Evolutionary conservation across 2,113 vertebrate genomes (phyloP), one percentile per base, ranked within the genome.

Genomic region (Hydrolagus affinis): DNA sequence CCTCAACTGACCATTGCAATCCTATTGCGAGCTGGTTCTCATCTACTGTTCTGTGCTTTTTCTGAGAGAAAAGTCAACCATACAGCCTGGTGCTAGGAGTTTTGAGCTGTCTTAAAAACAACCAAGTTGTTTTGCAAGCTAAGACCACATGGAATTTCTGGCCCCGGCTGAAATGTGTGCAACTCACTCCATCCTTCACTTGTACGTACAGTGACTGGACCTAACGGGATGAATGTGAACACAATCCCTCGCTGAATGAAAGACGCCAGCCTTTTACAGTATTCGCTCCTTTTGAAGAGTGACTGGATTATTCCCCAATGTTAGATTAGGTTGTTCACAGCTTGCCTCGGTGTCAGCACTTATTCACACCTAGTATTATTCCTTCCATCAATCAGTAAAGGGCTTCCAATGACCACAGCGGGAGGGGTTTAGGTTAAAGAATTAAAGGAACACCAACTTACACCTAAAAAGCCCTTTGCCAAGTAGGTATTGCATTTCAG

Each of bases 271-370:
- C 78, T 21, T 66, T 32, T 19, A 32, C 0, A 83, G 25, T 66
- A 66, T 62, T 83, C 60, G 62, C 62, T 66, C 78, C 62, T 32
- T 19, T 66, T 32, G 23, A 83, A 68, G 78, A 83, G 25, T 83
- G 78, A 66, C 66, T 83, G 28, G 28, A 83, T 83, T 66, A 83
- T 83, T 32, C 78, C 15, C 23, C 23, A n/a, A 66, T 66, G 78
- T 30, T 21, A 66, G 60, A 66, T 14, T 60, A 66, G 28, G 32
- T 66, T 21, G 32, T 66, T 83, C 78, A 64, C 60, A 66, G 59
- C 77, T 83, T 59, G 17, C 30, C 60, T 28, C 32, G 64, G 25
- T 21, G 64, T 15, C 62, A 32, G 60, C 32, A 25, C 32, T 11
- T 32, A 68, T 30, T 83, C 32, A 83, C 62, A 32, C 66, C 8